phyloP scores from a whole-genome alignment of 2,888 invertebrate species.

The Pheosia tremula region DNA sequence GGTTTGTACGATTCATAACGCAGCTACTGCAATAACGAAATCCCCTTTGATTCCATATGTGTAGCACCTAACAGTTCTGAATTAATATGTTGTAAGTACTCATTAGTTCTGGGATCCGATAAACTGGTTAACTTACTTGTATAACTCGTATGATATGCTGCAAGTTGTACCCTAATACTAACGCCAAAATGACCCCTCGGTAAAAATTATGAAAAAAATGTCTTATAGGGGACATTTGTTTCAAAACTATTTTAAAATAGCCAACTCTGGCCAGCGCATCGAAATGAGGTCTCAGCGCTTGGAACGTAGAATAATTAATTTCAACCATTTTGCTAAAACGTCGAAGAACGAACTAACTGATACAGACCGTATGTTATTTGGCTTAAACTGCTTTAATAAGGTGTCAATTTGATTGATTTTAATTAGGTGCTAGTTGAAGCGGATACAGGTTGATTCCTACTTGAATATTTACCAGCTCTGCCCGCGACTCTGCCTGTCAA shows the following conservation, averaged over 20 bases:
- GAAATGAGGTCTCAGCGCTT: constrained; percentile 62
- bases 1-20: no score
- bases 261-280: constrained; percentile 60
- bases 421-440: constrained; percentile 4
- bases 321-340: constrained; percentile 23
- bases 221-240: constrained; percentile 39
- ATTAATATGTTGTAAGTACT: no score
- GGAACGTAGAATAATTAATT: constrained; percentile 40
- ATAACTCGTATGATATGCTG: constrained; percentile 64
- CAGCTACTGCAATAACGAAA: no score
- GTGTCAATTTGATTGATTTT: constrained; percentile 11
- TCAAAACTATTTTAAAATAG: constrained; percentile 61
- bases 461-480: no score
- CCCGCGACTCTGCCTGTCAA: no score
- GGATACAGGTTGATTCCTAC: constrained; percentile 1
- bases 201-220: constrained; percentile 48
- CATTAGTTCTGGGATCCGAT: background rate
- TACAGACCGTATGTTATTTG: background rate
- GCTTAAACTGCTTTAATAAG: background rate
- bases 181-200: constrained; percentile 46
- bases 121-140: constrained; percentile 47
- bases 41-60: no score
- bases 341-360: background rate
- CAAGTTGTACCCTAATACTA: constrained; percentile 61
- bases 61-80: no score